phyloP scores from a whole-genome alignment of 2,888 invertebrate species.

The Metellina segmentata region DNA sequence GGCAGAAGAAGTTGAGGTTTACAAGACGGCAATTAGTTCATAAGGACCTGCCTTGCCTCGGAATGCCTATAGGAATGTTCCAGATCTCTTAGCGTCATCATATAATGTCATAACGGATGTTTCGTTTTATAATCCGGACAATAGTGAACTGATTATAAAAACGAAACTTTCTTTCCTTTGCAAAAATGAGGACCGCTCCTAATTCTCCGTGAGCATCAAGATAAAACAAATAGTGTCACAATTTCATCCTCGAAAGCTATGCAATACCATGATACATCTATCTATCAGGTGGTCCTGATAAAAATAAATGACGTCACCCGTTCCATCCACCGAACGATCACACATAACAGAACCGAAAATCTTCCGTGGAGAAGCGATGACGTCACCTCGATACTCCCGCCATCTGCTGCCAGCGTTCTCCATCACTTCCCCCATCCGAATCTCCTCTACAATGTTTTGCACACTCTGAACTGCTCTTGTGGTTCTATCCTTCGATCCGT shows the following conservation, averaged over 20 bases:
- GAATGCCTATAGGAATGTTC: too few species aligned
- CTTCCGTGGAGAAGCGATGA: background rate
- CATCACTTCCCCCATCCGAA: conserved; percentile 45
- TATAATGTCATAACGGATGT: too few species aligned
- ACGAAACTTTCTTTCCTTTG: too few species aligned
- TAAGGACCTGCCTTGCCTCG: too few species aligned
- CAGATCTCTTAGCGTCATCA: too few species aligned
- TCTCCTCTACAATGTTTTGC: conserved; percentile 48
- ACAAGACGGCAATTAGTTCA: too few species aligned
- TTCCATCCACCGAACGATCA: background rate
- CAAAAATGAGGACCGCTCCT: too few species aligned
- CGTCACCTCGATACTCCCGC: conserved; percentile 25
- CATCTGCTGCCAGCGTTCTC: conserved; percentile 65
- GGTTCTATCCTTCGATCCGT: conserved; percentile 29
- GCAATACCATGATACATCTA: background rate
- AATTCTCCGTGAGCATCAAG: too few species aligned
- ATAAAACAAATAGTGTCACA: too few species aligned
- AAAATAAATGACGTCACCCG: conserved; percentile 48
- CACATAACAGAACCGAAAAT: conserved; percentile 3
- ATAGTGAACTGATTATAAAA: too few species aligned
- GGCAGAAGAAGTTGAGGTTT: too few species aligned
- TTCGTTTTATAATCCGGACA: too few species aligned
- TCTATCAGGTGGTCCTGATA: background rate
- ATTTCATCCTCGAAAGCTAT: background rate
- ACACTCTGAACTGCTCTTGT: conserved; percentile 38